phyloP scores from a whole-genome alignment of 2,113 vertebrate genomes.

The Pongo abelii region DNA sequence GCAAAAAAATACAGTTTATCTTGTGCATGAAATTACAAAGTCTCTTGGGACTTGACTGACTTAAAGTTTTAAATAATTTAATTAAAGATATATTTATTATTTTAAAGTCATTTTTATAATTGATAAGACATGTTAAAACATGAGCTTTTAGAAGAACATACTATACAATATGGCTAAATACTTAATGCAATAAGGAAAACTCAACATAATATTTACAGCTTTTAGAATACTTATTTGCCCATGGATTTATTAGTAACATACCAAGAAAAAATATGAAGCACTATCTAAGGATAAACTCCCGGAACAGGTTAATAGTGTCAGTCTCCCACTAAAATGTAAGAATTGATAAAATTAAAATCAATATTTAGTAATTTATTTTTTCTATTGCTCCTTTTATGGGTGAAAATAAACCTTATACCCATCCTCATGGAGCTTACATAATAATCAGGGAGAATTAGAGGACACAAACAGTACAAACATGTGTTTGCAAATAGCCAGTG shows the following conservation, averaged over 20 bases:
- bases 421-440: background rate
- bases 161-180: background rate
- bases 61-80: background rate
- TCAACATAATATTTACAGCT: background rate
- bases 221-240: background rate
- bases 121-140: background rate
- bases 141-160: background rate
- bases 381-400: background rate
- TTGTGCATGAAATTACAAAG: background rate
- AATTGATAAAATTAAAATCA: background rate
- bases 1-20: conserved; percentile 11
- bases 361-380: background rate
- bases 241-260: background rate
- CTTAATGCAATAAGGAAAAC: background rate
- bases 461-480: too few relatives aligned
- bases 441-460: background rate
- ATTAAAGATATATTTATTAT: background rate
- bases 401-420: background rate
- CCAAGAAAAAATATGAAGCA: background rate
- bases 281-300: background rate
- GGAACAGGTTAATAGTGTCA: background rate
- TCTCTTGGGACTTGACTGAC: background rate
- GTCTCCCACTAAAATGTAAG: background rate
- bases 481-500: background rate
- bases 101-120: background rate